Evolutionary conservation across 2,113 vertebrate genomes (phyloP).

Genomic region (Cheirogaleus medius): DNA sequence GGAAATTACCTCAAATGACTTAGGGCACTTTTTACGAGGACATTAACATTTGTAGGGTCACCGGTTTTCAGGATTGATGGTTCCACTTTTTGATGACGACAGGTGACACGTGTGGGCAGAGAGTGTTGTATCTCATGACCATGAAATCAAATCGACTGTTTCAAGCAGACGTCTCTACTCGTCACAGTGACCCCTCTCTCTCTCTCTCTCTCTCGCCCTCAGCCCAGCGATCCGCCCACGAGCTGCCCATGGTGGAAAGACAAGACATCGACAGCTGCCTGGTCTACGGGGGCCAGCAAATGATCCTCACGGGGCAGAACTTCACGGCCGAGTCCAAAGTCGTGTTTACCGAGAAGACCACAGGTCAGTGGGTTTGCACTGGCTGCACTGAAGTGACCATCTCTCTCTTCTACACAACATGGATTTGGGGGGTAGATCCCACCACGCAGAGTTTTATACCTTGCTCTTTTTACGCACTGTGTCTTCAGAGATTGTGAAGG

Average conservation of each 20-base stretch:
- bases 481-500: accelerated
- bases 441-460: accelerated
- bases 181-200: background rate
- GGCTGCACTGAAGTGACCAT: accelerated
- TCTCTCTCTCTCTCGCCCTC: slow-evolving; percentile 71
- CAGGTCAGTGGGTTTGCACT: slow-evolving; percentile 86
- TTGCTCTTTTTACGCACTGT: accelerated
- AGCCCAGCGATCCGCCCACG: slow-evolving; percentile 98
- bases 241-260: slow-evolving; percentile 98
- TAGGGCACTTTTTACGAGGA: background rate
- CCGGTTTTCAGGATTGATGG: background rate
- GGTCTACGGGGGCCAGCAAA: slow-evolving; percentile 96
- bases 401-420: accelerated
- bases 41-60: background rate
- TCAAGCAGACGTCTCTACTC: accelerated
- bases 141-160: accelerated
- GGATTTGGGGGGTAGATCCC: accelerated
- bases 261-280: slow-evolving; percentile 96
- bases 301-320: slow-evolving; percentile 98
- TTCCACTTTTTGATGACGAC: accelerated
- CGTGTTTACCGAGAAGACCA: slow-evolving; percentile 95
- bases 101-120: background rate
- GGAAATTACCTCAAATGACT: accelerated
- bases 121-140: accelerated
- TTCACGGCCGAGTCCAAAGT: slow-evolving; percentile 98